Conservation (phyloP, 2,797 vertebrate species). For the Catamblyrhynchus diadema region DNA sequence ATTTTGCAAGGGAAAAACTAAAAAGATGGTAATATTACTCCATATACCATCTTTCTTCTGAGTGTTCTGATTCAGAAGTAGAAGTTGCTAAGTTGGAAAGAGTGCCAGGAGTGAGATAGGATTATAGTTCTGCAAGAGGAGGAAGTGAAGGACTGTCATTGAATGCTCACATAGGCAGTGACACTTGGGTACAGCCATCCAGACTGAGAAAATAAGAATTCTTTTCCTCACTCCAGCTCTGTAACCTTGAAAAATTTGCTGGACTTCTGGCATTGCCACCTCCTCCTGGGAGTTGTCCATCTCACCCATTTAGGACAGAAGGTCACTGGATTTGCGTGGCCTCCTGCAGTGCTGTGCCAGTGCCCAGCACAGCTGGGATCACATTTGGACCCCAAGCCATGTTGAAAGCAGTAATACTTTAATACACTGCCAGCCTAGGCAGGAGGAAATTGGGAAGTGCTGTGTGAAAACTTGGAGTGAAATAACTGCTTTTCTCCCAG, state of each 20-base stretch:
- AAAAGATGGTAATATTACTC: neutral
- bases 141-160: neutral
- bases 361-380: neutral
- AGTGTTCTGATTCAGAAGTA: neutral
- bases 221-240: neutral
- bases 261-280: neutral
- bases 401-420: neutral
- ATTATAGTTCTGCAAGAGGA: neutral
- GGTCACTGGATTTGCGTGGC: neutral
- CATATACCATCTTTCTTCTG: neutral
- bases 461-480: neutral
- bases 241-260: neutral
- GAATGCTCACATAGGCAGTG: neutral
- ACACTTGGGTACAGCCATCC: neutral
- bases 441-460: neutral
- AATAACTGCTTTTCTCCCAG: conserved; percentile 34
- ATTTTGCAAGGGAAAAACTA: neutral
- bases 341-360: neutral
- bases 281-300: neutral
- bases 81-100: neutral
- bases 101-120: neutral
- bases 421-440: neutral
- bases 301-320: neutral
- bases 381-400: neutral
- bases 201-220: neutral